Evolutionary conservation across 2,888 invertebrate genomes (phyloP).

Genomic region (Diaphora mendica): DNA sequence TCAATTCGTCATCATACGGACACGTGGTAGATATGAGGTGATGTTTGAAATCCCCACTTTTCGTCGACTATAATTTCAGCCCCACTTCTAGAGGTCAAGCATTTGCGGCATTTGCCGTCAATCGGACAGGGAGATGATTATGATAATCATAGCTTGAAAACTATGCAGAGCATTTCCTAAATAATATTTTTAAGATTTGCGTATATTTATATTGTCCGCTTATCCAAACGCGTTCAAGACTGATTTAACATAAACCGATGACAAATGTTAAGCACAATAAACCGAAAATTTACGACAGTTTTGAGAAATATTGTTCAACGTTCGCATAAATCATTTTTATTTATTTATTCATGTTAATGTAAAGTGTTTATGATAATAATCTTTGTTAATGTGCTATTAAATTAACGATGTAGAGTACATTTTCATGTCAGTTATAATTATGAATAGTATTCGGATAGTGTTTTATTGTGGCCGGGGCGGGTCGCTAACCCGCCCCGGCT

Average conservation of each 20-base stretch:
- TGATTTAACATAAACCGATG: conserved; percentile 20
- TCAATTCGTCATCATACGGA: no score
- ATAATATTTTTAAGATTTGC: not conserved
- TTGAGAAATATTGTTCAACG: conserved; percentile 21
- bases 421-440: conserved; percentile 26
- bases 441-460: conserved; percentile 21
- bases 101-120: no score
- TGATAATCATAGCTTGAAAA: no score
- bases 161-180: not conserved
- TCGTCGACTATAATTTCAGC: no score
- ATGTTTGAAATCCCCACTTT: no score
- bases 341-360: conserved; percentile 33
- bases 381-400: conserved; percentile 28
- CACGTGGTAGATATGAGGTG: no score
- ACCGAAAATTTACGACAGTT: conserved; percentile 23
- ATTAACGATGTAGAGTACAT: conserved; percentile 22
- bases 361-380: conserved; percentile 39
- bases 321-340: conserved; percentile 37
- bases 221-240: not conserved
- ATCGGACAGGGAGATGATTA: no score
- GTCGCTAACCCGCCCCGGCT: no score
- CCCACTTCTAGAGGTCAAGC: no score
- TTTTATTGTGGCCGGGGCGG: no score
- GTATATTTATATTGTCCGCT: not conserved
- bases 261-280: conserved; percentile 25